Evolutionary conservation across 2,113 vertebrate genomes (phyloP).

Genomic region (Sialia sialis): DNA sequence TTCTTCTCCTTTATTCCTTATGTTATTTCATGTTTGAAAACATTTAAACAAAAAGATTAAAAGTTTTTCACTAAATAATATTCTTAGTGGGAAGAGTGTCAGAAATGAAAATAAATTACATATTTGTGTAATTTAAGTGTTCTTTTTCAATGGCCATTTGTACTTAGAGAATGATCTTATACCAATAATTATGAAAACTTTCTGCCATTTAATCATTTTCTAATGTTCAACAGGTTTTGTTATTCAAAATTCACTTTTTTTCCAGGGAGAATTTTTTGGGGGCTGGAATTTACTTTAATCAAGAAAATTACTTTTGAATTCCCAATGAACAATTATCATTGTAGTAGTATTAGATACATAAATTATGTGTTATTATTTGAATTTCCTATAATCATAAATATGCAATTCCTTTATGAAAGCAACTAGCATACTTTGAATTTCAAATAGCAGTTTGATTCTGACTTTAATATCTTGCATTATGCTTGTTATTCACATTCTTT

Average conservation of each 20-base stretch:
- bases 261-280: background rate
- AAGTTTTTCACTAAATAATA: background rate
- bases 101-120: background rate
- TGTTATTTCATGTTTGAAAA: background rate
- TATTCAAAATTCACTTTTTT: background rate
- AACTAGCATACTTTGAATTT: background rate
- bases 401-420: background rate
- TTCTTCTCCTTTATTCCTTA: background rate
- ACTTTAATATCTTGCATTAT: background rate
- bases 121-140: background rate
- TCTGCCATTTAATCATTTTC: background rate
- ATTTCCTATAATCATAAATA: constrained; percentile 10
- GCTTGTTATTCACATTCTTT: background rate
- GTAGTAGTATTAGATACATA: constrained; percentile 1
- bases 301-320: constrained; percentile 4
- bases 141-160: background rate
- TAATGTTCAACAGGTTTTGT: background rate
- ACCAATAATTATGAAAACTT: background rate
- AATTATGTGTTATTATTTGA: background rate
- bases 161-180: background rate
- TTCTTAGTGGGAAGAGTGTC: background rate
- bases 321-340: background rate
- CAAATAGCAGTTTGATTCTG: background rate
- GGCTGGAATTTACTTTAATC: background rate
- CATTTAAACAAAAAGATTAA: background rate